Evolutionary conservation across 2,797 vertebrate genomes (phyloP), one percentile per base, ranked within the genome.

Genomic region (Sebastes goodei): DNA sequence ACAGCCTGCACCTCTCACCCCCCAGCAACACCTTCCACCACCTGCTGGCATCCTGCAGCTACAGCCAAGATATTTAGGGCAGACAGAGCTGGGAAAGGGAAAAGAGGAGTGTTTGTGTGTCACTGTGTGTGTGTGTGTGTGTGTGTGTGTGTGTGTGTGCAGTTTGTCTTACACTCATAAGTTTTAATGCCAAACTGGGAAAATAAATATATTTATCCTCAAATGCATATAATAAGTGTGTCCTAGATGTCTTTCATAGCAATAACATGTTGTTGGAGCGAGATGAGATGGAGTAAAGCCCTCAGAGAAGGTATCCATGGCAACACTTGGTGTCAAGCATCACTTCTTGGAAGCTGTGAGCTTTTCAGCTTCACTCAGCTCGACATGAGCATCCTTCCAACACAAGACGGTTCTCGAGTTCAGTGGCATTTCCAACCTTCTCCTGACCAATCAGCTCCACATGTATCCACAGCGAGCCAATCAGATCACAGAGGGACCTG

Each of bases 231-330:
- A 42, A 32, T 12, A 15, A 11, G 0, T n/a, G 42, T 23, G 10
- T 67, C 42, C 35, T 63, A 14, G 60, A 65, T 59, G 52, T 72
- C 63, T 79, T 72, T 81, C 14, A 55, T 49, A 9, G 46, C 35
- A 76, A 21, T 78, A 80, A 68, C 62, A 64, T 59, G 55, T 65
- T 73, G 53, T 32, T 27, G 35, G 46, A 80, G 32, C 2, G n/a
- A 60, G 56, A 84, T 10, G 59, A 72, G 69, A 76, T 59, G 63
- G 53, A 78, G 60, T 10, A 1, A 46, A 33, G 68, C 56, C 63
- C 74, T 76, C 67, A 68, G 74, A 81, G 65, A 63, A 42, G 66
- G 90, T 92, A 74, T 86, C 88, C 89, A 92, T 86, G 71, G 91
- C 83, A 92, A 92, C 87, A 11, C 74, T 78, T 35, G 12, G 61